Percentiles rank a stretch among this genome's conserved stretches.
Evolutionary conservation across 2,797 vertebrate species (phyloP).

Genomic region (Cynopterus sphinx): DNA sequence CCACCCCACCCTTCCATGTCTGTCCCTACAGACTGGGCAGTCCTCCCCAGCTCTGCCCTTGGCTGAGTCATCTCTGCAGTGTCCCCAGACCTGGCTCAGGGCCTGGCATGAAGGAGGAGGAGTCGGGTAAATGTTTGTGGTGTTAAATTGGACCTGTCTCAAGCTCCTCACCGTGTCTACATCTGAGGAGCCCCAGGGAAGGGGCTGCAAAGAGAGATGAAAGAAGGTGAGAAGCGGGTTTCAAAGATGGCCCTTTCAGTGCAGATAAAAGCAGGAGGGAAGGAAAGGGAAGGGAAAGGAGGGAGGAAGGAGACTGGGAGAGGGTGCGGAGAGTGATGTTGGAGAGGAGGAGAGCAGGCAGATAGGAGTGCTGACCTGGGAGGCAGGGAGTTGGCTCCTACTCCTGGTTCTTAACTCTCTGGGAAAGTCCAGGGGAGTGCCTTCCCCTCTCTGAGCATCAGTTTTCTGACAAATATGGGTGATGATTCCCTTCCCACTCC

Average conservation of each 20-base stretch:
- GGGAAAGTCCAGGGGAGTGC: background rate
- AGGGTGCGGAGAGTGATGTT: background rate
- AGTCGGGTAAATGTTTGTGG: conserved; percentile 44
- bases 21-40: background rate
- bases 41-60: background rate
- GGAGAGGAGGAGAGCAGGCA: background rate
- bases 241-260: conserved; percentile 67
- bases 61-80: background rate
- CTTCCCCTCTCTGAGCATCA: background rate
- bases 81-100: conserved; percentile 46
- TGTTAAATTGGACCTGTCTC: conserved; percentile 52
- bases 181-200: conserved; percentile 66
- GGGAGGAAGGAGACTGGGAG: background rate
- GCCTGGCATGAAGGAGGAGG: background rate
- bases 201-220: conserved; percentile 65
- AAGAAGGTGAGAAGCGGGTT: conserved; percentile 60
- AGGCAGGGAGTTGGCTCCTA: background rate
- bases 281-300: background rate
- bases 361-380: background rate
- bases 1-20: background rate
- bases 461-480: background rate
- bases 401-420: background rate
- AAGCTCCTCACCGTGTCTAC: background rate
- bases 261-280: conserved; percentile 58
- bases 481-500: background rate